phyloP scores from a whole-genome alignment of 2,113 vertebrate genomes.

The Tamias sibiricus region DNA sequence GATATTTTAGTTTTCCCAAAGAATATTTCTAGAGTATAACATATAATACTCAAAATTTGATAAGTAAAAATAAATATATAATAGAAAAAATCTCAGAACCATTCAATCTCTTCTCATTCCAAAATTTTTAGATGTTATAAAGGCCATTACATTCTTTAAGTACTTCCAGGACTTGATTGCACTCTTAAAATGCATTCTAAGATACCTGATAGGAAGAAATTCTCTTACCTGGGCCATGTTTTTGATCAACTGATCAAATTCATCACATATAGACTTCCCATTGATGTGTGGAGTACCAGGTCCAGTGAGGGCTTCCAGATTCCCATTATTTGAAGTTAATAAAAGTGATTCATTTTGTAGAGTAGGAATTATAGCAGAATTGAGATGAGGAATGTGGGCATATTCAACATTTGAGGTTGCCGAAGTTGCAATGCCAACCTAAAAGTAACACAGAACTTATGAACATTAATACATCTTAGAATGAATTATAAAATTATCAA shows the following conservation, averaged over 20 bases:
- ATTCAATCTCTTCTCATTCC: conserved; percentile 24
- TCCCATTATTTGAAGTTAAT: conserved; percentile 89
- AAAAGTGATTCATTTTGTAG: conserved; percentile 90
- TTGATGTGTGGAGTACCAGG: conserved; percentile 84
- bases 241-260: conserved; percentile 92
- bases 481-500: not conserved
- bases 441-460: conserved; percentile 57
- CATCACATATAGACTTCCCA: conserved; percentile 88
- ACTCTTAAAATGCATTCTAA: not conserved
- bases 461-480: not conserved
- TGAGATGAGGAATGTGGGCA: conserved; percentile 81
- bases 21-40: not conserved
- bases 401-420: conserved; percentile 79
- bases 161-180: not conserved
- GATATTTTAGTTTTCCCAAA: not conserved
- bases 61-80: not conserved
- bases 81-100: conserved; percentile 33
- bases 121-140: not conserved
- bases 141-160: conserved; percentile 1
- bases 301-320: conserved; percentile 81
- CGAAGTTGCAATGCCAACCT: conserved; percentile 84
- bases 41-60: not conserved
- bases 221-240: conserved; percentile 95
- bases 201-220: not conserved
- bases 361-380: conserved; percentile 60